phyloP scores from a whole-genome alignment of 2,113 vertebrate genomes.

The Cairina moschata region DNA sequence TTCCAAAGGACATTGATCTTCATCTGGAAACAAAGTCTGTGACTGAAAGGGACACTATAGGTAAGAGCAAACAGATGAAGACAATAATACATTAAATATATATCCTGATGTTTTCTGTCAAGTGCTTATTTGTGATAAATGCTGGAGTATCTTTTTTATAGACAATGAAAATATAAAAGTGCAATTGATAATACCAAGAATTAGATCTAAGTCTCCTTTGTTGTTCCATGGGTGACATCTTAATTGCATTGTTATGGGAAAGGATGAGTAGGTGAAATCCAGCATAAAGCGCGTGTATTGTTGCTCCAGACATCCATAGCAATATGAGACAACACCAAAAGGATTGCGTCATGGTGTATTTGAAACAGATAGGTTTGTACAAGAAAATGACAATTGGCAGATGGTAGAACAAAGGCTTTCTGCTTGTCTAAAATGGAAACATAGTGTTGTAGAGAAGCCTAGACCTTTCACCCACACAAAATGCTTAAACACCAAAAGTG shows the following conservation, averaged over 20 bases:
- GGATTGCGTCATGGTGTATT: neutral
- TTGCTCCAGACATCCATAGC: neutral
- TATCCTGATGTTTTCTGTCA: neutral
- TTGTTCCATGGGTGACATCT: neutral
- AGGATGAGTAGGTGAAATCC: neutral
- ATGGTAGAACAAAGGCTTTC: neutral
- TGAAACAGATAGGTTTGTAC: neutral
- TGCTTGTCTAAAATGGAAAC: neutral
- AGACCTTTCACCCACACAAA: neutral
- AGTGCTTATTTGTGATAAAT: neutral
- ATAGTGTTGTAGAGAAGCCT: neutral
- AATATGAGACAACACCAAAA: neutral
- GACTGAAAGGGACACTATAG: constrained; percentile 95
- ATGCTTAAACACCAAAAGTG: neutral
- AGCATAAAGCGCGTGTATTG: neutral
- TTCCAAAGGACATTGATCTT: constrained; percentile 97
- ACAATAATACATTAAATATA: neutral
- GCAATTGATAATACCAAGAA: neutral
- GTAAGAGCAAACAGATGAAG: constrained; percentile 73
- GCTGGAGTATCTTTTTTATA: neutral
- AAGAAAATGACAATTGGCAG: neutral
- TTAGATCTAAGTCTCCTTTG: neutral
- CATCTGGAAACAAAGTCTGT: constrained; percentile 96
- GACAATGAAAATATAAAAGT: neutral
- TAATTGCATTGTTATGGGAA: neutral